A percentile compares a stretch with the other conserved stretches of the same genome.
phyloP scores from a whole-genome alignment of 2,888 invertebrate species.

The Dynastes maya region DNA sequence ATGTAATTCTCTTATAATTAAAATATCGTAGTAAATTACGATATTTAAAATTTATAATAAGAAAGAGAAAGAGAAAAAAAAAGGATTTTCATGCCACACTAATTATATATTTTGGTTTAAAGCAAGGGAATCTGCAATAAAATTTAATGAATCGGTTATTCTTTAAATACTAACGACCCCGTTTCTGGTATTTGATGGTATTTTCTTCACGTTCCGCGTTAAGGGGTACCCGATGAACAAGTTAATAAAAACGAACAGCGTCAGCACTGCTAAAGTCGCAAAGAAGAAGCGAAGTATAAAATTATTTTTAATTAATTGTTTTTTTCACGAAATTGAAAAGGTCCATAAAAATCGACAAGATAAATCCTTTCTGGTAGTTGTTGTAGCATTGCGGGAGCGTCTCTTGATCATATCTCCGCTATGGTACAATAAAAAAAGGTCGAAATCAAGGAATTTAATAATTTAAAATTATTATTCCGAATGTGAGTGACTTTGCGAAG shows the following conservation, averaged over 20 bases:
- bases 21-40: too few relatives aligned
- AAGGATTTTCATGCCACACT: slow-evolving; percentile 3
- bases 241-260: slow-evolving; percentile 30
- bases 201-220: slow-evolving; percentile 19
- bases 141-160: slow-evolving; percentile 52
- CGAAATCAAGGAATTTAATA: not conserved
- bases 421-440: not conserved
- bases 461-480: slow-evolving; percentile 22
- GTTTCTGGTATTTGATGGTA: slow-evolving; percentile 38
- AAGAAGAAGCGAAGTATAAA: slow-evolving; percentile 33
- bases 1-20: too few relatives aligned
- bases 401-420: not conserved
- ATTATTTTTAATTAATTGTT: slow-evolving; percentile 41
- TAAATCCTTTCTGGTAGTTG: slow-evolving; percentile 2
- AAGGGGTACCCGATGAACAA: slow-evolving; percentile 16
- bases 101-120: slow-evolving; percentile 35
- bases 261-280: not conserved
- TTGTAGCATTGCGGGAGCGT: too few relatives aligned
- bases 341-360: slow-evolving; percentile 26
- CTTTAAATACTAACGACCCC: slow-evolving; percentile 45
- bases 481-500: not conserved
- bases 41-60: slow-evolving; percentile 9
- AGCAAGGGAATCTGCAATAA: slow-evolving; percentile 47
- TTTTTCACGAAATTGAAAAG: slow-evolving; percentile 23
- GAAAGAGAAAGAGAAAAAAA: too few relatives aligned